These are phyloP conservation scores for Aphelinus atriplicis DNA, from an alignment of 1,140 invertebrate species.

Conservation along the genomic window DNA sequence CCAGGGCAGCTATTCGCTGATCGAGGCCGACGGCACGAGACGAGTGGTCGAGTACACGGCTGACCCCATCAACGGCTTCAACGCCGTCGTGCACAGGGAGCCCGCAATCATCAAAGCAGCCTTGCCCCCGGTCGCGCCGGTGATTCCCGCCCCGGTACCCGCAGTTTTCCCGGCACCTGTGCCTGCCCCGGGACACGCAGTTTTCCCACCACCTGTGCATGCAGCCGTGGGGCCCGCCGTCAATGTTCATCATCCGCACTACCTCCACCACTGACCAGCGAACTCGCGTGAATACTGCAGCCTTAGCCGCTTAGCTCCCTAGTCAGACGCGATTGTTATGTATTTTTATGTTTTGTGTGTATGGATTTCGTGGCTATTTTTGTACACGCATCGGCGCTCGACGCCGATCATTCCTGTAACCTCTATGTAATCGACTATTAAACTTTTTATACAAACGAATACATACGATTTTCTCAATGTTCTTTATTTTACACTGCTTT, in stretches of 20 bases:
- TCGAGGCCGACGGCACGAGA: slow-evolving; percentile 63
- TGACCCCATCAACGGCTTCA: slow-evolving; percentile 64
- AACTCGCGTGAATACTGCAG: background rate
- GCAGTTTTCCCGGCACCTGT: background rate
- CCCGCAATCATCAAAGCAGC: slow-evolving; percentile 48
- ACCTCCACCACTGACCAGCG: slow-evolving; percentile 7
- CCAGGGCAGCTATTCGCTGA: slow-evolving; percentile 61
- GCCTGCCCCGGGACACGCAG: no score
- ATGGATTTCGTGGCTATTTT: background rate
- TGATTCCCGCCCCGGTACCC: slow-evolving; percentile 39
- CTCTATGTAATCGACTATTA: slow-evolving; percentile 16
- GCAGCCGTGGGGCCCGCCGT: background rate
- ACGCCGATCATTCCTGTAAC: slow-evolving; percentile 1
- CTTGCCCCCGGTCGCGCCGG: slow-evolving; percentile 43
- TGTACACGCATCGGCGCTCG: background rate
- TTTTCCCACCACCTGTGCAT: background rate
- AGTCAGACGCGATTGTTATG: slow-evolving; percentile 10
- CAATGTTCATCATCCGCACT: background rate
- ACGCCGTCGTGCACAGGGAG: slow-evolving; percentile 62
- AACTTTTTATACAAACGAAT: slow-evolving; percentile 18
- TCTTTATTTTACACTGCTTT: background rate
- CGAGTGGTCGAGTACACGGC: slow-evolving; percentile 62
- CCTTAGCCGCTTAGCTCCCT: slow-evolving; percentile 18
- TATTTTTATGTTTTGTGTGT: background rate
- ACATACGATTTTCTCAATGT: background rate